phyloP scores from a whole-genome alignment of 2,113 vertebrate species.

The Falcunculus frontatus region DNA sequence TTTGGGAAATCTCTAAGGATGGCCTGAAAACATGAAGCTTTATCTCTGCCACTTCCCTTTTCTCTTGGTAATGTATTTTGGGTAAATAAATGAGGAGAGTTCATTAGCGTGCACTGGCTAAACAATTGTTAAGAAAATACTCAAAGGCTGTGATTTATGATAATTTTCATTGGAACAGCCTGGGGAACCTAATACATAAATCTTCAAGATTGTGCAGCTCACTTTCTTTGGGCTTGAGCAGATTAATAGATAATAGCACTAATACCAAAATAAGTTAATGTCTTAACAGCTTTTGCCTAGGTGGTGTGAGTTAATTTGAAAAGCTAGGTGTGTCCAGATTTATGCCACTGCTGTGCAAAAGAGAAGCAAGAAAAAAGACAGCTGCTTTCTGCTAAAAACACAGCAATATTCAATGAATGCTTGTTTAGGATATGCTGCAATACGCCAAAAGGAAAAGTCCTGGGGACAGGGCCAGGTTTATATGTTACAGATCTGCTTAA shows the following conservation, averaged over 20 bases:
- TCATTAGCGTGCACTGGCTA: not conserved
- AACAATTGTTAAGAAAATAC: not conserved
- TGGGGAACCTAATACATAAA: not conserved
- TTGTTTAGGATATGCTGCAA: not conserved
- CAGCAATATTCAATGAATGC: not conserved
- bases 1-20: not conserved
- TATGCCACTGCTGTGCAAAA: not conserved
- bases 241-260: not conserved
- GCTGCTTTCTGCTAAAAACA: not conserved
- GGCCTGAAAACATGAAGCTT: not conserved
- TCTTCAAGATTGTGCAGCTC: not conserved
- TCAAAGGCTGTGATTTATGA: not conserved
- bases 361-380: not conserved
- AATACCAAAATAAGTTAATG: not conserved
- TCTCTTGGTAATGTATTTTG: not conserved
- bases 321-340: not conserved
- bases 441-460: not conserved
- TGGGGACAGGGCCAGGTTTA: not conserved
- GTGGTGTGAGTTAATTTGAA: not conserved
- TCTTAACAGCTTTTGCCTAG: not conserved
- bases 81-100: not conserved
- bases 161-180: not conserved
- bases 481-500: not conserved
- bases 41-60: not conserved
- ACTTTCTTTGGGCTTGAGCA: not conserved